These are phyloP conservation scores for Crax fasciolata DNA, from an alignment of 2,797 vertebrate species.

Conservation along the genomic window DNA sequence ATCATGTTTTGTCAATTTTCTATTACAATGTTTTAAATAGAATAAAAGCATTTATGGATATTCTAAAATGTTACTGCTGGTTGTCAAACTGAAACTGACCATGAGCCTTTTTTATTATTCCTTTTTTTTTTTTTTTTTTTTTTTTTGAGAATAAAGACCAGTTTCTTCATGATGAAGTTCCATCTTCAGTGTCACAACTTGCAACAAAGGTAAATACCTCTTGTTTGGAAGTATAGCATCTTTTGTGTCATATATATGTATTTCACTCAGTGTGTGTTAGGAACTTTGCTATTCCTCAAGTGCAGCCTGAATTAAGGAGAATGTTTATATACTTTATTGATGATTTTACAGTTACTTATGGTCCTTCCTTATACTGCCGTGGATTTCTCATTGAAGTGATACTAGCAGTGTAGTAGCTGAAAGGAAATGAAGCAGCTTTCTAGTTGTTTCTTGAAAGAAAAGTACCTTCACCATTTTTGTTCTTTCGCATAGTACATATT, in stretches of 20 bases:
- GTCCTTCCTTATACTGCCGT: background rate
- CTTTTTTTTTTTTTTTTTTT: background rate
- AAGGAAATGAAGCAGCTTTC: background rate
- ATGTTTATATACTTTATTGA: background rate
- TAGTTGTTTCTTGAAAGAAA: background rate
- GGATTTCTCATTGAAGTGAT: background rate
- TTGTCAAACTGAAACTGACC: conserved; percentile 41
- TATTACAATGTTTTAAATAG: background rate
- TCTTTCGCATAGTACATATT: background rate
- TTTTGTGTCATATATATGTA: background rate
- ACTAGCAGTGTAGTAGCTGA: background rate
- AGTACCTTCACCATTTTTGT: background rate
- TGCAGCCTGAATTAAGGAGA: background rate
- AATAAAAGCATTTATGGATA: conserved; percentile 14
- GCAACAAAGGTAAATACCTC: conserved; percentile 88
- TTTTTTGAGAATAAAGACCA: conserved; percentile 88
- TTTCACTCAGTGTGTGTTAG: background rate
- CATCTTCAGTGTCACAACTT: conserved; percentile 81
- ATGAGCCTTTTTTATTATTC: conserved; percentile 16
- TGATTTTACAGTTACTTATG: background rate
- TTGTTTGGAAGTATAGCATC: conserved; percentile 35
- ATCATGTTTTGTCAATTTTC: background rate
- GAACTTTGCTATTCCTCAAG: background rate
- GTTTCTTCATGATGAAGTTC: conserved; percentile 85
- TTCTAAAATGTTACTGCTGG: conserved; percentile 17